Evolutionary conservation across 1,140 invertebrate genomes (phyloP).

Genomic region (Drosophila nebulosa): DNA sequence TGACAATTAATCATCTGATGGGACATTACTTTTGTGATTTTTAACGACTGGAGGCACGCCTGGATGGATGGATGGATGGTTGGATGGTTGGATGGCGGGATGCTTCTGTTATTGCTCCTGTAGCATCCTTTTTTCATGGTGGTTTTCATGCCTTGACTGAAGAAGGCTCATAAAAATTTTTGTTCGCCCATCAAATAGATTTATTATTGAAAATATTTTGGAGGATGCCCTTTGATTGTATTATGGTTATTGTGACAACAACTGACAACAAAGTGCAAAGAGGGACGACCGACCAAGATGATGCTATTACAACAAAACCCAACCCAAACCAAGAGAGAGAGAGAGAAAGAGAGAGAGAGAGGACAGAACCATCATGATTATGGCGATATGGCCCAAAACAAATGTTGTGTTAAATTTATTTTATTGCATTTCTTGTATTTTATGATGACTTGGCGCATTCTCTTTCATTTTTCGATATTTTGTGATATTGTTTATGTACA

Average conservation of each 20-base stretch:
- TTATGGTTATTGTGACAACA: slow-evolving; percentile 53
- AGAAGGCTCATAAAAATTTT: slow-evolving; percentile 55
- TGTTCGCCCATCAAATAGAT: slow-evolving; percentile 70
- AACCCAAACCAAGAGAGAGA: too few relatives aligned
- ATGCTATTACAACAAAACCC: not conserved
- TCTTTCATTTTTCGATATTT: slow-evolving; percentile 28
- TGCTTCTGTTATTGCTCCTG: too few relatives aligned
- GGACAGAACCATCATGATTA: not conserved
- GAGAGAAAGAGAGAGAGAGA: slow-evolving; percentile 6
- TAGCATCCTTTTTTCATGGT: slow-evolving; percentile 36
- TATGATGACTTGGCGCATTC: slow-evolving; percentile 65
- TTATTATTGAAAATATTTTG: slow-evolving; percentile 80
- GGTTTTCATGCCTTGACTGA: slow-evolving; percentile 13
- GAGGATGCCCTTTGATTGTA: slow-evolving; percentile 61
- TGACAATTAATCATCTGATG: slow-evolving; percentile 65
- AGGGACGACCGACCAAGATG: not conserved
- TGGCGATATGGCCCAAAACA: slow-evolving; percentile 28
- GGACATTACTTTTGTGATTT: slow-evolving; percentile 64
- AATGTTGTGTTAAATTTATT: slow-evolving; percentile 77
- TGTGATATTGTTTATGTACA: slow-evolving; percentile 45
- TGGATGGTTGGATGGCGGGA: too few relatives aligned
- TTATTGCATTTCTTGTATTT: slow-evolving; percentile 63
- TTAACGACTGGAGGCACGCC: slow-evolving; percentile 58
- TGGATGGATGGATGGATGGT: not conserved
- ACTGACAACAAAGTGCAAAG: not conserved